Evolutionary conservation across 1,140 invertebrate genomes (phyloP).

Genomic region (Sweltsa coloradensis): DNA sequence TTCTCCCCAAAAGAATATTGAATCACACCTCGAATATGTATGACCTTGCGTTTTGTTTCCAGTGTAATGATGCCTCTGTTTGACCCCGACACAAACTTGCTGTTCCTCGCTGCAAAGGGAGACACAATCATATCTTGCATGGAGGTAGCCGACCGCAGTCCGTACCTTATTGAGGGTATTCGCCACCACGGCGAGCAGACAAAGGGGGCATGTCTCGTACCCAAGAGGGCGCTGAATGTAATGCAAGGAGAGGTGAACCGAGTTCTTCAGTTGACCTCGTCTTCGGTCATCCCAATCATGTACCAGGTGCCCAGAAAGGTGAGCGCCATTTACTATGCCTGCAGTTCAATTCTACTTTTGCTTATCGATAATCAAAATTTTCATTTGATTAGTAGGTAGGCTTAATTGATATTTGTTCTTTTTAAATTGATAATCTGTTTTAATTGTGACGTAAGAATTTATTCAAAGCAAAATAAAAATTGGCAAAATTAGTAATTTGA

Average conservation of each 20-base stretch:
- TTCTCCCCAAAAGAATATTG: conserved; percentile 9
- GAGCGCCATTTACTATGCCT: conserved; percentile 18
- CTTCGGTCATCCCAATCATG: conserved; percentile 78
- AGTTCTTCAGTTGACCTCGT: conserved; percentile 70
- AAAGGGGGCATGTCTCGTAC: conserved; percentile 81
- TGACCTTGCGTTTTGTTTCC: too few relatives aligned
- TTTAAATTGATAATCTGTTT: not conserved
- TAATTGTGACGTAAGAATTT: not conserved
- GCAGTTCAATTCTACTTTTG: too few relatives aligned
- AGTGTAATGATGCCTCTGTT: conserved; percentile 77
- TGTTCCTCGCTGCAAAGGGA: conserved; percentile 87
- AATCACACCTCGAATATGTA: not conserved
- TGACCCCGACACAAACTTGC: conserved; percentile 86
- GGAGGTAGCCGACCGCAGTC: conserved; percentile 72
- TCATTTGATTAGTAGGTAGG: too few relatives aligned
- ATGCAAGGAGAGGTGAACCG: conserved; percentile 93
- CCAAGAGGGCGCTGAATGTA: conserved; percentile 81
- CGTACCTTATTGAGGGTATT: conserved; percentile 70
- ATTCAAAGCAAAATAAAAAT: too few relatives aligned
- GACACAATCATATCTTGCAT: conserved; percentile 78
- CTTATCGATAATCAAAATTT: too few relatives aligned
- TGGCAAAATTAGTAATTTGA: too few relatives aligned
- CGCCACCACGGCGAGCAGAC: conserved; percentile 76
- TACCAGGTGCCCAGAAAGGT: conserved; percentile 89
- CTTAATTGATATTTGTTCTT: too few relatives aligned